Evolutionary conservation across 2,888 invertebrate species (phyloP), one percentile per base, ranked within the genome.

Genomic region (Platerodrilus igneus): DNA sequence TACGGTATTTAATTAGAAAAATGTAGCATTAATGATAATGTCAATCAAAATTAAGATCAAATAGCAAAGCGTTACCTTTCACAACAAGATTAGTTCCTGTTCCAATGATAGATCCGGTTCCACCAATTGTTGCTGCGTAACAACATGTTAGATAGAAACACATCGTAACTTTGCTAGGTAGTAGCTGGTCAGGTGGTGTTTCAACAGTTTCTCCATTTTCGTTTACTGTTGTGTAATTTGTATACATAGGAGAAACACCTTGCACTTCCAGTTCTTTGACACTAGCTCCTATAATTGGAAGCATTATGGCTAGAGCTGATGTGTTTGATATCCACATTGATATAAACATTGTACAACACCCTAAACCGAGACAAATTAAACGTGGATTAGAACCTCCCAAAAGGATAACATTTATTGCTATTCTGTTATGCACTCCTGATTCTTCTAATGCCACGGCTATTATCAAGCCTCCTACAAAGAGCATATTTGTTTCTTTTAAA

Each of bases 41-140:
- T n/a, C n/a, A n/a, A n/a, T n/a, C n/a, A n/a, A n/a, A n/a, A n/a
- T n/a, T n/a, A n/a, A n/a, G n/a, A n/a, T n/a, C n/a, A n/a, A n/a
- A n/a, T n/a, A n/a, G n/a, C n/a, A n/a, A n/a, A n/a, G n/a, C n/a
- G n/a, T n/a, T 22, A 22, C 22, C 22, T 22, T 22, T 22, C 2
- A 90, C 90, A 39, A 86, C 72, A 52, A 80, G 74, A 56, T 87
- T 84, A 1, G 86, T 79, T 16, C 86, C 77, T 4, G 22, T 22
- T 1, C 22, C 22, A 22, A 22, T 11, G 4, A 22, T 10, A 9
- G 22, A 10, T 3, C 22, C 22, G 8, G 9, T 10, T 10, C 22
- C 22, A 11, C 22, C 22, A 3, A 10, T 9, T 4, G 22, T 22
- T 10, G 22, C 9, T 10, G 4, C 3, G 11, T 22, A 22, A 3